Conservation (phyloP, 2,113 vertebrate species). For the Thamnaconus septentrionalis region DNA sequence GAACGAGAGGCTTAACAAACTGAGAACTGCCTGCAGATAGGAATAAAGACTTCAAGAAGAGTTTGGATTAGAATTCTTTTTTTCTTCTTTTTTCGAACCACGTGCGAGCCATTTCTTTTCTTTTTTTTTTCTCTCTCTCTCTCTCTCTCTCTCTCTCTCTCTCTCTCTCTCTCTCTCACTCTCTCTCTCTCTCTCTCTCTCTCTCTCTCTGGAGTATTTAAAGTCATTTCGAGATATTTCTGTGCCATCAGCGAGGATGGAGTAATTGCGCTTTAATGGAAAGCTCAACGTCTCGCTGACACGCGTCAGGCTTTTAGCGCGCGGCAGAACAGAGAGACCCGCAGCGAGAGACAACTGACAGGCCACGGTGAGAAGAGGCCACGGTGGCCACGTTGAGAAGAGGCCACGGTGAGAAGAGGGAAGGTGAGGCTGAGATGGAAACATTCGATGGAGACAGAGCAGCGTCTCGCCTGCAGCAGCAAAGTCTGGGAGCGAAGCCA, state of each 20-base stretch:
- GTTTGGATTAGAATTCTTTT: conserved; percentile 70
- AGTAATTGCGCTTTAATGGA: conserved; percentile 56
- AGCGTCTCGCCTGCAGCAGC: conserved; percentile 23
- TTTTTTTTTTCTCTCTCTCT: not conserved
- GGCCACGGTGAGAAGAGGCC: no score
- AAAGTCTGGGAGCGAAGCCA: conserved; percentile 55
- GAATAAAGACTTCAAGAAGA: conserved; percentile 56
- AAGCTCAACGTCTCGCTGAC: conserved; percentile 31
- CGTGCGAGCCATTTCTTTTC: conserved; percentile 25
- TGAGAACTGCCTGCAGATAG: conserved; percentile 63
- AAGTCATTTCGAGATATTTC: conserved; percentile 54
- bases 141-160: no score
- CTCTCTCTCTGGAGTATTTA: conserved; percentile 8
- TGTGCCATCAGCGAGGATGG: conserved; percentile 31
- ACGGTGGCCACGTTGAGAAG: no score
- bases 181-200: no score
- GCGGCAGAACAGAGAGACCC: not conserved
- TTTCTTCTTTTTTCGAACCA: conserved; percentile 70
- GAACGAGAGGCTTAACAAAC: conserved; percentile 31
- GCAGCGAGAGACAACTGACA: no score
- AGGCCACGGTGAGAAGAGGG: not conserved
- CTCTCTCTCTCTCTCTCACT: no score
- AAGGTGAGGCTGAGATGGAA: conserved; percentile 15
- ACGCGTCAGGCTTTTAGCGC: conserved; percentile 20
- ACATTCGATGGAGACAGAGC: conserved; percentile 19